Evolutionary conservation across 2,113 vertebrate species (phyloP).

Genomic region (Circaetus cinerascens): DNA sequence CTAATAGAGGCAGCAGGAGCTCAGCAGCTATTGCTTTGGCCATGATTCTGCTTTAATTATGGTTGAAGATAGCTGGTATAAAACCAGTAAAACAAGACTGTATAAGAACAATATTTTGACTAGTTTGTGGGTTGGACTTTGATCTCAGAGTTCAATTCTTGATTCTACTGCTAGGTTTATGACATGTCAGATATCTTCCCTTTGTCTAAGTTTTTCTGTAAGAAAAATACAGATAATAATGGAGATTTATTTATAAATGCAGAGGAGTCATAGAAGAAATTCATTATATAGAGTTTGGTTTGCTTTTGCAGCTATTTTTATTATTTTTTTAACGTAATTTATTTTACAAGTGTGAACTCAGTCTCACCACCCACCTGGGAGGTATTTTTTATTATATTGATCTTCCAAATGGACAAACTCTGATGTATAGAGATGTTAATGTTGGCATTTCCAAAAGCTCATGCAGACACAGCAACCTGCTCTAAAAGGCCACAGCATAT

Average conservation of each 20-base stretch:
- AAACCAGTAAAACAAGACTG: neutral
- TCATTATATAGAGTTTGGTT: neutral
- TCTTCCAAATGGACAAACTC: conserved; percentile 1
- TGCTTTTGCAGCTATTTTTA: neutral
- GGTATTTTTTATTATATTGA: neutral
- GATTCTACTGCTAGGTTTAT: neutral
- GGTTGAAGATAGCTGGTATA: neutral
- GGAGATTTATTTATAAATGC: neutral
- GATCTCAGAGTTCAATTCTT: neutral
- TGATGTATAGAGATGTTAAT: conserved; percentile 13
- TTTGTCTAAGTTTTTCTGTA: neutral
- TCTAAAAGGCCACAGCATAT: neutral
- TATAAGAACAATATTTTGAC: neutral
- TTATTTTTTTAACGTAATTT: neutral
- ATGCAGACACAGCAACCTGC: neutral
- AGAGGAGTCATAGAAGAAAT: neutral
- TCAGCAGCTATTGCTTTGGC: neutral
- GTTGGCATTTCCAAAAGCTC: neutral
- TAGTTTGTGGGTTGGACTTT: neutral
- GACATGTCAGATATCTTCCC: neutral
- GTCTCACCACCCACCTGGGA: neutral
- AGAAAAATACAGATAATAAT: neutral
- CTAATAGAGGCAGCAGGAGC: neutral
- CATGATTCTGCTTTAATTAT: neutral
- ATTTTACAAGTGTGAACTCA: neutral